Evolutionary conservation across 1,140 invertebrate species (phyloP), one percentile per base, ranked within the genome.

Genomic region (Araneus ventricosus): DNA sequence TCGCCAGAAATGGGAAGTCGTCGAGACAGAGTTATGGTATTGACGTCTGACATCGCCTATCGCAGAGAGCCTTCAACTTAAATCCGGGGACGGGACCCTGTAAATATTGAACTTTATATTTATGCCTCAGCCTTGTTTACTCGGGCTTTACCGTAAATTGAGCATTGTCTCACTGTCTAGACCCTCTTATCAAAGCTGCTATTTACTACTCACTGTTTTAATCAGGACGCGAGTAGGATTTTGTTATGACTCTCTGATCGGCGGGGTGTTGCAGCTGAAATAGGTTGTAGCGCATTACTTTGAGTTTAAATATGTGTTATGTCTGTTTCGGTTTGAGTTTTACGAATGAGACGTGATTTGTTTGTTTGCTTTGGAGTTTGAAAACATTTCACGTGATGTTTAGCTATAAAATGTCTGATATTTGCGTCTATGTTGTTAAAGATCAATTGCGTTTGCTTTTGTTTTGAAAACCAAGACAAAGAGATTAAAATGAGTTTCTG

Each of bases 1-100:
- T 17, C 10, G 45, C 10, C 17, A 14, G 3, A 4, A 14, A 75
- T 75, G 70, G 70, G 70, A 75, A 75, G 70, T 34, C 5, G 30
- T 34, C 70, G 70, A 75, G 70, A 75, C 70, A 75, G 30, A 75
- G 30, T 75, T 75, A 75, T 75, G 70, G 70, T 75, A 75, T 75
- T 17, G 70, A 75, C 30, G 70, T 75, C 70, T 75, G 70, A 20
- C 70, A 22, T 20, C 27, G 17, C 10, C 30, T 37, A 75, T 22
- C 20, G 70, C 59, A 34, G 34, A 75, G 70, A 20, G 30, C 70
- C 30, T 75, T 75, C 67, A 75, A 75, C 67, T 34, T 67, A 10
- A 67, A 34, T 30, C 34, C 27, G 17, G 17, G 30, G 30, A 34
- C 30, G 27, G 63, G 63, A 6, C 27, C 27, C 30, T 17, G 70